A percentile compares a stretch with the other conserved stretches of the same genome.
phyloP scores from a whole-genome alignment of 2,113 vertebrate species.

The Galbula dea region DNA sequence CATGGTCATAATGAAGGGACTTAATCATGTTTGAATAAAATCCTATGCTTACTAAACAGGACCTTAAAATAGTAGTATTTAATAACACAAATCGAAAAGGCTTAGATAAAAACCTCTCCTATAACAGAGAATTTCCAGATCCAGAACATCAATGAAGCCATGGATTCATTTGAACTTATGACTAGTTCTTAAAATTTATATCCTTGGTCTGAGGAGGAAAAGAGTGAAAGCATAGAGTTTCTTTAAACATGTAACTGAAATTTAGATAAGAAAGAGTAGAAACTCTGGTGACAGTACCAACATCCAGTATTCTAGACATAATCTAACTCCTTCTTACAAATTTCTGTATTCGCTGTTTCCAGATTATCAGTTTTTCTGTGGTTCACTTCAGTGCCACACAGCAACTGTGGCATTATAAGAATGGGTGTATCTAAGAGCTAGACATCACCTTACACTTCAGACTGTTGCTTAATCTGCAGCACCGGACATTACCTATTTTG shows the following conservation, averaged over 20 bases:
- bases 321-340: not conserved
- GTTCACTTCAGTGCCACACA: not conserved
- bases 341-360: not conserved
- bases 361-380: not conserved
- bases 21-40: not conserved
- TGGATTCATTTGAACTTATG: not conserved
- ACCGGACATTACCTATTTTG: not conserved
- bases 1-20: not conserved
- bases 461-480: rapidly evolving
- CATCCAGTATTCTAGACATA: not conserved
- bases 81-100: not conserved
- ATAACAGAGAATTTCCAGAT: not conserved
- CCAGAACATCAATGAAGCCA: not conserved
- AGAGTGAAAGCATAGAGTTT: not conserved
- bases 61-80: not conserved
- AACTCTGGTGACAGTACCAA: not conserved
- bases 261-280: not conserved
- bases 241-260: not conserved
- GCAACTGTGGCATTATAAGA: not conserved
- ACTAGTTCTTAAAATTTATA: not conserved
- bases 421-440: not conserved
- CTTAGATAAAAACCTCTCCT: not conserved
- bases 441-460: not conserved
- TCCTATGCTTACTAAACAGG: not conserved
- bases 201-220: not conserved